phyloP scores from a whole-genome alignment of 2,113 vertebrate genomes.

The Nestor notabilis region DNA sequence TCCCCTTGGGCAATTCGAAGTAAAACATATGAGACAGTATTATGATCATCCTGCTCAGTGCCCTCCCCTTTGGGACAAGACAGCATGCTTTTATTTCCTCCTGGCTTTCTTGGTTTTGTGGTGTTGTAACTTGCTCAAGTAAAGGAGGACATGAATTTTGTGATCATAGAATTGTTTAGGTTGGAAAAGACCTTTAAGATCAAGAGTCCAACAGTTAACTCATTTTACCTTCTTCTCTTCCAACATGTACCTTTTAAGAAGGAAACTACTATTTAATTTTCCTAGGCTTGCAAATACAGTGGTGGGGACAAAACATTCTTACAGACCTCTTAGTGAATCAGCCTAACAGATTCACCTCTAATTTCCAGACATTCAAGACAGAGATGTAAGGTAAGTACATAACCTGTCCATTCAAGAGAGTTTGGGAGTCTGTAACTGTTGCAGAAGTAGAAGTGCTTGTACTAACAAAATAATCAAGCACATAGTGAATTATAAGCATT shows the following conservation, averaged over 20 bases:
- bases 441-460: not conserved
- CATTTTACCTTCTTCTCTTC: not conserved
- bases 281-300: not conserved
- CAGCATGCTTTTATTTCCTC: not conserved
- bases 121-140: not conserved
- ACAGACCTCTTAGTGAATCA: not conserved
- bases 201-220: not conserved
- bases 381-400: fast-evolving
- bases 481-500: not conserved
- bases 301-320: not conserved
- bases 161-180: not conserved
- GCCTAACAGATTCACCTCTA: not conserved
- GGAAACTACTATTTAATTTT: not conserved
- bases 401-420: not conserved
- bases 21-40: not conserved
- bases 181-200: not conserved
- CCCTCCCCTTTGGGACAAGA: not conserved
- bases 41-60: not conserved
- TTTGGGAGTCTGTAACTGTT: not conserved
- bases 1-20: not conserved
- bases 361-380: not conserved
- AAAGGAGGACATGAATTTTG: not conserved
- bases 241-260: not conserved
- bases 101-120: not conserved
- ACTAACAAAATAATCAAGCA: not conserved